Conservation (phyloP, 2,888 invertebrate species). For the Campoplex capitator region DNA sequence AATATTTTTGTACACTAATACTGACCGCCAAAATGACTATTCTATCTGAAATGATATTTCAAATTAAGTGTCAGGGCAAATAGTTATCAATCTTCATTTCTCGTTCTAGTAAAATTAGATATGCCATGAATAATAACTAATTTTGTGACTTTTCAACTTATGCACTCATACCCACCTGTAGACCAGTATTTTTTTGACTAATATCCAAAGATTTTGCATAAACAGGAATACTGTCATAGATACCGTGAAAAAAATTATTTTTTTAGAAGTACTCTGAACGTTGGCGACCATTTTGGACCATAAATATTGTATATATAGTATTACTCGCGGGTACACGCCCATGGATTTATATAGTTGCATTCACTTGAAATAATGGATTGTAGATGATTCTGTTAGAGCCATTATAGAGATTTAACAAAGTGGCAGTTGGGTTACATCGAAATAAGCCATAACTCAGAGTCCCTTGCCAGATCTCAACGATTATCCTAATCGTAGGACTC, state of each 20-base stretch:
- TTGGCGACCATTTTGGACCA: not conserved
- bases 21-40: not conserved
- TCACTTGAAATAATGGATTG: conserved; percentile 14
- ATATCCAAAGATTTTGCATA: no score
- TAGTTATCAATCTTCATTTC: no score
- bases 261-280: no score
- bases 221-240: no score
- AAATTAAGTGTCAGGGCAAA: not conserved
- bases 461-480: conserved; percentile 44
- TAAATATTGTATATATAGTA: not conserved
- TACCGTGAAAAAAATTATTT: no score
- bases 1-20: not conserved
- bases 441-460: conserved; percentile 65
- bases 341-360: not conserved
- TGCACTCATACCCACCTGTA: no score
- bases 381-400: conserved; percentile 39
- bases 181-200: no score
- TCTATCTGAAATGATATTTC: not conserved
- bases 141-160: no score
- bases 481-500: conserved; percentile 64
- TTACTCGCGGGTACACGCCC: not conserved
- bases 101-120: no score
- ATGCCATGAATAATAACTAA: no score
- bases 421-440: conserved; percentile 58
- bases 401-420: conserved; percentile 49